Conservation (phyloP, 2,797 vertebrate genomes). For the Alosa sapidissima region DNA sequence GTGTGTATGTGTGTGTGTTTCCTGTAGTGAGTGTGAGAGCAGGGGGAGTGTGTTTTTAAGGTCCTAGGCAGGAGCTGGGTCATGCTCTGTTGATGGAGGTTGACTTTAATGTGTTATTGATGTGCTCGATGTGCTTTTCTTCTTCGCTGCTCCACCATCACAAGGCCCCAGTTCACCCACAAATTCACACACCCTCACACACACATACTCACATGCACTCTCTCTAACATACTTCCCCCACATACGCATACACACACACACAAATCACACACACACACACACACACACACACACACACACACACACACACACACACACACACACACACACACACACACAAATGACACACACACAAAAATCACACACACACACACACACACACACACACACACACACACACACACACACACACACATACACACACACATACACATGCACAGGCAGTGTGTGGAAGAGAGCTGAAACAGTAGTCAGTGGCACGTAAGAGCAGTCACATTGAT, state of each 20-base stretch:
- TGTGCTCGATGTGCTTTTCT: slow-evolving; percentile 74
- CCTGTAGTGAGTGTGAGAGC: slow-evolving; percentile 69
- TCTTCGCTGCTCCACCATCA: slow-evolving; percentile 65
- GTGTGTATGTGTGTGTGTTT: slow-evolving; percentile 51
- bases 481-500: slow-evolving; percentile 7
- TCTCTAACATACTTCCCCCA: background rate
- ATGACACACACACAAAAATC: background rate
- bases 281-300: too few relatives aligned
- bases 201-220: background rate
- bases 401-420: background rate
- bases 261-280: background rate
- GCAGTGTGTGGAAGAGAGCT: too few relatives aligned
- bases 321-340: background rate
- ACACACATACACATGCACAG: background rate
- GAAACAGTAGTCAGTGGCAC: background rate
- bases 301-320: too few relatives aligned
- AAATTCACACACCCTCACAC: background rate
- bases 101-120: slow-evolving; percentile 78
- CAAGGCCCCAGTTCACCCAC: slow-evolving; percentile 55
- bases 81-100: slow-evolving; percentile 81
- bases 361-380: background rate
- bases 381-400: background rate
- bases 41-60: slow-evolving; percentile 49
- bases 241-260: background rate
- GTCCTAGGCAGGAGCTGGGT: slow-evolving; percentile 62